A percentile compares a stretch with the other conserved stretches of the same genome.
Evolutionary conservation across 2,888 invertebrate genomes (phyloP).

Genomic region (Azorinus chamasolen): DNA sequence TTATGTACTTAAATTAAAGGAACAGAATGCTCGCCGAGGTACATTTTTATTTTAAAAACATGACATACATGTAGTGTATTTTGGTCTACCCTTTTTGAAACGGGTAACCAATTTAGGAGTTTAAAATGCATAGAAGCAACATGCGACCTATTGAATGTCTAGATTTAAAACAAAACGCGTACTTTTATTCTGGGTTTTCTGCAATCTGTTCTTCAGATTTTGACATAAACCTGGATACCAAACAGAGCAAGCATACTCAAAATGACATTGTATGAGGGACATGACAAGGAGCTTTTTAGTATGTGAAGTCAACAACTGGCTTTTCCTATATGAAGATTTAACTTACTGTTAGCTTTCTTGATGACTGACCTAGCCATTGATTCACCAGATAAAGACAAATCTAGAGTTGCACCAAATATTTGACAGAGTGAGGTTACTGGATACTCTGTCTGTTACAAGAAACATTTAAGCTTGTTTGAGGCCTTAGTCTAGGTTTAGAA

Average conservation of each 20-base stretch:
- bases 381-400: background rate
- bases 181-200: background rate
- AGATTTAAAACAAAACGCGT: background rate
- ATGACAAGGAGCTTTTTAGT: too few relatives aligned
- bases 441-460: too few relatives aligned
- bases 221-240: background rate
- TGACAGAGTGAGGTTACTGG: too few relatives aligned
- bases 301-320: background rate
- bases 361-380: too few relatives aligned
- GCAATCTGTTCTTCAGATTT: background rate
- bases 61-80: background rate
- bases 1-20: background rate
- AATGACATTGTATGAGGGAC: too few relatives aligned
- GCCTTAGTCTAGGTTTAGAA: background rate
- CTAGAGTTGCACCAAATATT: too few relatives aligned
- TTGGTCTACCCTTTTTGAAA: background rate
- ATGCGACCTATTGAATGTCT: background rate
- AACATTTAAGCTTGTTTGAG: too few relatives aligned
- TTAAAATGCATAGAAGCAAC: background rate
- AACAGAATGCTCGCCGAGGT: background rate
- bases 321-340: too few relatives aligned
- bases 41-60: background rate
- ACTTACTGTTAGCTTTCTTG: too few relatives aligned
- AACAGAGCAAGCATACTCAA: background rate
- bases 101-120: background rate